Conservation (phyloP, 2,888 invertebrate genomes). For the Drosophila nigricruria region DNA sequence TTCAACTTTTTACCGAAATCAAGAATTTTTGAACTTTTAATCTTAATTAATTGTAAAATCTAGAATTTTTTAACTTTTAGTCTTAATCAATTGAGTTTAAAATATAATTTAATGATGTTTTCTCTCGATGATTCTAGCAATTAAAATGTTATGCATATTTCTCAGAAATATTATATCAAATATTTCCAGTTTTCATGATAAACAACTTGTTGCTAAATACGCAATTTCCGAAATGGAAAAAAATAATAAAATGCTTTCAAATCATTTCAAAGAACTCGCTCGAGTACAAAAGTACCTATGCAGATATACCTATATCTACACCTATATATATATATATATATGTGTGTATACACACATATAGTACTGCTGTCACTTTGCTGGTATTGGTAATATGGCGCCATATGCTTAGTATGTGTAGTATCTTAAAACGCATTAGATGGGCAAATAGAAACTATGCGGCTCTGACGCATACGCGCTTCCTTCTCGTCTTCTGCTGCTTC, state of each 20-base stretch:
- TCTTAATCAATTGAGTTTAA: background rate
- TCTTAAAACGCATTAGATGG: conserved; percentile 35
- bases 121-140: too few species aligned
- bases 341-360: background rate
- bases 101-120: background rate
- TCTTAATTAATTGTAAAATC: background rate
- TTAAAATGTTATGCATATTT: too few species aligned
- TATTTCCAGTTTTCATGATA: conserved; percentile 1
- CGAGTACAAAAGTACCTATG: conserved; percentile 8
- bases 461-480: conserved; percentile 45
- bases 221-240: conserved; percentile 3
- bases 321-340: background rate
- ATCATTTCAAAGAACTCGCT: conserved; percentile 1
- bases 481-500: conserved; percentile 8
- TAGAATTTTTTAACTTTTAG: background rate
- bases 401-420: conserved; percentile 7
- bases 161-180: background rate
- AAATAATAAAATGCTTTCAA: background rate
- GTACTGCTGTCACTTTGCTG: conserved; percentile 13
- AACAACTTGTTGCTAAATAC: conserved; percentile 9
- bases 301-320: background rate
- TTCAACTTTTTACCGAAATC: background rate
- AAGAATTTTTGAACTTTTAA: background rate
- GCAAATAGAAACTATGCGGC: conserved; percentile 8
- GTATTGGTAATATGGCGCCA: conserved; percentile 24